Conservation (phyloP, 2,797 vertebrate genomes). For the Erpetoichthys calabaricus region DNA sequence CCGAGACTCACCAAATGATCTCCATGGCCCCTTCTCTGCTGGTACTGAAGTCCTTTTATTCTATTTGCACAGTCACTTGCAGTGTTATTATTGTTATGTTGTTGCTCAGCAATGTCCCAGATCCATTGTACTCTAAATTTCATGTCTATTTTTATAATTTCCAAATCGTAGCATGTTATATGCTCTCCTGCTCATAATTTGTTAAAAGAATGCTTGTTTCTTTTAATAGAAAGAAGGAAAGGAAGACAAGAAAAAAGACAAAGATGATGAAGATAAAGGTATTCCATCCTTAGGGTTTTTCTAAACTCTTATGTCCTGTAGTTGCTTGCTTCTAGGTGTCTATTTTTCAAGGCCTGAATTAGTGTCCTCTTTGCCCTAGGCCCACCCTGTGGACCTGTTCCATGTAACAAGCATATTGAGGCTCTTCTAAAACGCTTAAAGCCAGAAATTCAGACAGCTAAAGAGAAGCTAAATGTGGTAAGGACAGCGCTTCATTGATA, state of each 20-base stretch:
- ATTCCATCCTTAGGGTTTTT: background rate
- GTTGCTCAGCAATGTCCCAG: no score
- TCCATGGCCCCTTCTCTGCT: no score
- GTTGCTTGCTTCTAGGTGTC: background rate
- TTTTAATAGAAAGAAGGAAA: background rate
- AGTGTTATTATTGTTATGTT: no score
- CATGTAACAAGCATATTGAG: conserved; percentile 63
- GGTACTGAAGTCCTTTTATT: no score
- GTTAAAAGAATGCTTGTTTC: no score
- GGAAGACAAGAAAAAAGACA: background rate
- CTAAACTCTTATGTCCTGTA: no score
- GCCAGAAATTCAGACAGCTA: conserved; percentile 66
- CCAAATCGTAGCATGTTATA: no score
- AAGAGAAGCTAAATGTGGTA: conserved; percentile 73
- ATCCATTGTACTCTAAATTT: no score
- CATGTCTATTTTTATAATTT: no score
- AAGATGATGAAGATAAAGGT: conserved; percentile 2
- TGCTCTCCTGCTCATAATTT: no score
- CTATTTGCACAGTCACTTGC: no score
- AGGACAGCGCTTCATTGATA: conserved; percentile 11
- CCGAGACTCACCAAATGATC: no score
- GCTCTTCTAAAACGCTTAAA: conserved; percentile 57
- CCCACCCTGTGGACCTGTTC: conserved; percentile 72
- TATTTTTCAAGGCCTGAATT: background rate
- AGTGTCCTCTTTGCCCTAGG: conserved; percentile 30